These are phyloP conservation scores for Campylorhamphus procurvoides DNA, from an alignment of 2,113 vertebrate species.

Conservation along the genomic window DNA sequence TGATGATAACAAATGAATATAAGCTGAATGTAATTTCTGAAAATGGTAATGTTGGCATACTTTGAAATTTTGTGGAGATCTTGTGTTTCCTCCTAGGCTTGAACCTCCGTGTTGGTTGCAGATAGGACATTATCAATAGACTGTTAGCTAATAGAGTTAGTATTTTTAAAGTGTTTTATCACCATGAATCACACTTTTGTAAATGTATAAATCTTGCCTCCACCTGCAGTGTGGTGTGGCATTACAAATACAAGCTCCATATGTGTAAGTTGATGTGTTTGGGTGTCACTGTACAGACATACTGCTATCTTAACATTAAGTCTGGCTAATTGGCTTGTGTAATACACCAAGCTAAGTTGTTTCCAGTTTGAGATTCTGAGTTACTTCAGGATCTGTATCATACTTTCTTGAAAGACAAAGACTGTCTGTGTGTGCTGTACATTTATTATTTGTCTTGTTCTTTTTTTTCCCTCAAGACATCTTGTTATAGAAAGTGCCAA, in stretches of 20 bases:
- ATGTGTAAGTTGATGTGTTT: background rate
- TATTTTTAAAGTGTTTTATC: background rate
- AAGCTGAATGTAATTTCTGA: background rate
- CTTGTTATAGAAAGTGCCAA: background rate
- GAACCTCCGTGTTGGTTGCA: background rate
- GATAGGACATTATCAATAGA: background rate
- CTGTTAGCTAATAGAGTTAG: background rate
- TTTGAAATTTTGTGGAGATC: background rate
- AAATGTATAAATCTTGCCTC: background rate
- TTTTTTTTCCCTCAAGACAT: background rate
- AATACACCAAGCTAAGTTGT: background rate
- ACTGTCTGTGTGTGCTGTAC: background rate
- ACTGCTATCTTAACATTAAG: background rate
- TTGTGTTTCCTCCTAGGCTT: background rate
- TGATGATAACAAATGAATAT: background rate
- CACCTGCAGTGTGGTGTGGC: background rate
- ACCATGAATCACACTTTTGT: background rate
- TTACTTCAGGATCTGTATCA: background rate
- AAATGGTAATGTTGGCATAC: background rate
- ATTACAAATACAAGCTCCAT: accelerated
- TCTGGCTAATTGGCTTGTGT: background rate
- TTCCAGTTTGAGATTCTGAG: background rate
- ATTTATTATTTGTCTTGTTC: background rate
- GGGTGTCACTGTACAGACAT: background rate
- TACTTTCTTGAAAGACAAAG: background rate